Evolutionary conservation across 1,140 invertebrate species (phyloP).

Genomic region (Aphis craccivora): DNA sequence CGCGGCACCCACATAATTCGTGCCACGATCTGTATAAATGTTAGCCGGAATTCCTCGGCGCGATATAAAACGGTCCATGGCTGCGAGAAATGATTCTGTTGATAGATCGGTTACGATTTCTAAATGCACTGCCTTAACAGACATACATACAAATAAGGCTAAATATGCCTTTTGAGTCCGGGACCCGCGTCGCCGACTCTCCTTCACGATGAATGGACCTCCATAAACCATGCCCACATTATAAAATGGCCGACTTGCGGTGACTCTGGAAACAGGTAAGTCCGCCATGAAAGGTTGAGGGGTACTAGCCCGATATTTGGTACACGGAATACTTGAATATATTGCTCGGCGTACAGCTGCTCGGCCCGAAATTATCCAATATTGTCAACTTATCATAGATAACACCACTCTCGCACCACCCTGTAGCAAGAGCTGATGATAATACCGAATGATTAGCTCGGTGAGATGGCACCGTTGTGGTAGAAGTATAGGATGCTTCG

Average conservation of each 20-base stretch:
- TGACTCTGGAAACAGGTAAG: slow-evolving; percentile 62
- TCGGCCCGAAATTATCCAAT: not conserved
- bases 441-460: slow-evolving; percentile 62
- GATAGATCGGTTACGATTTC: slow-evolving; percentile 64
- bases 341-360: slow-evolving; percentile 52
- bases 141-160: slow-evolving; percentile 65
- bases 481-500: slow-evolving; percentile 60
- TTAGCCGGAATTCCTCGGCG: slow-evolving; percentile 63
- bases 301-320: slow-evolving; percentile 39
- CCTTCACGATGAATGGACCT: slow-evolving; percentile 64
- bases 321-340: slow-evolving; percentile 62
- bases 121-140: slow-evolving; percentile 65
- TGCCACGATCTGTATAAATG: slow-evolving; percentile 64
- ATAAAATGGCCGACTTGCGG: slow-evolving; percentile 61
- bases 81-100: slow-evolving; percentile 64
- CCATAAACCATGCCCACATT: slow-evolving; percentile 64
- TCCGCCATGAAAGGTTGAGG: slow-evolving; percentile 62
- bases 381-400: not conserved
- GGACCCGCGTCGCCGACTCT: slow-evolving; percentile 56
- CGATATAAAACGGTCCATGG: slow-evolving; percentile 64
- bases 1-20: slow-evolving; percentile 63
- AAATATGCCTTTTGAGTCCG: slow-evolving; percentile 64
- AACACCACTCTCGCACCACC: not conserved
- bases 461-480: slow-evolving; percentile 61
- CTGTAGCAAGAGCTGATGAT: slow-evolving; percentile 62